Conservation (phyloP, 2,888 invertebrate species). For the Eupelmus urozonus region DNA sequence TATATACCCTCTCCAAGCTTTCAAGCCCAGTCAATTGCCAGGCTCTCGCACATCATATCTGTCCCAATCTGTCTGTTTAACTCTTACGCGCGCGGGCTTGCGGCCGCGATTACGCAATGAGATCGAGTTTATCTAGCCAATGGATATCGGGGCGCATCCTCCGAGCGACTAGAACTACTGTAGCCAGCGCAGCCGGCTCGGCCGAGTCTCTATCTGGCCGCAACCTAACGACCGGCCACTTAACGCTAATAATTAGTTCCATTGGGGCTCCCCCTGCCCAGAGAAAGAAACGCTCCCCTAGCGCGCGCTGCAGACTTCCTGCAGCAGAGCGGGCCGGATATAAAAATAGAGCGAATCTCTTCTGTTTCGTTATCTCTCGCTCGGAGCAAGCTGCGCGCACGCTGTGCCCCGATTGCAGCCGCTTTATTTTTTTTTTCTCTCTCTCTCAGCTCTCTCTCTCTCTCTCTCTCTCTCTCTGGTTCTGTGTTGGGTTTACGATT, state of each 20-base stretch:
- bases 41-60: neutral
- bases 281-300: constrained; percentile 63
- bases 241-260: constrained; percentile 77
- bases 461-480: neutral
- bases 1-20: too few relatives aligned
- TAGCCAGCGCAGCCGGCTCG: neutral
- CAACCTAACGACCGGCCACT: constrained; percentile 71
- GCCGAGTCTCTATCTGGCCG: neutral
- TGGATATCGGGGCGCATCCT: constrained; percentile 66
- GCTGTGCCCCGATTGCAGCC: neutral
- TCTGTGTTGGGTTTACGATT: neutral
- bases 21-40: constrained; percentile 14
- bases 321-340: constrained; percentile 52
- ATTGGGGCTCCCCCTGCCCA: constrained; percentile 71
- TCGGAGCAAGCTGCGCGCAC: neutral
- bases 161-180: constrained; percentile 13
- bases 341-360: constrained; percentile 61
- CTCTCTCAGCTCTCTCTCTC: neutral
- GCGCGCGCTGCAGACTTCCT: constrained; percentile 57
- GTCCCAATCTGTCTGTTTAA: constrained; percentile 46
- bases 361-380: constrained; percentile 52
- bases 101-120: constrained; percentile 73
- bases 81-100: neutral
- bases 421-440: neutral
- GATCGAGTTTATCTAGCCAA: constrained; percentile 75